Conservation (phyloP, 2,888 invertebrate species). For the Lycaena phlaeas region DNA sequence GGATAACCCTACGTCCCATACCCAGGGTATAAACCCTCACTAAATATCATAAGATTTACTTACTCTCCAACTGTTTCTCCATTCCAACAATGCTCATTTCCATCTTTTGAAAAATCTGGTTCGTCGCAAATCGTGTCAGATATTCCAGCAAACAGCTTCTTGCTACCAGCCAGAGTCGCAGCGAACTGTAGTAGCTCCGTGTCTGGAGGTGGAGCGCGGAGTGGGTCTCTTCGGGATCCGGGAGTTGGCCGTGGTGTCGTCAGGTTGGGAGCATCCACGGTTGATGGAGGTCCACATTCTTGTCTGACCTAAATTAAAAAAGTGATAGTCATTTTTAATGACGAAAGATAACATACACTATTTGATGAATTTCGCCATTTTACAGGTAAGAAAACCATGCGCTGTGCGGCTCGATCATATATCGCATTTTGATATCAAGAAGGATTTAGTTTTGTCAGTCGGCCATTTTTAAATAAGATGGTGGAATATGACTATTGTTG, state of each 20-base stretch:
- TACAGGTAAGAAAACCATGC: too few species aligned
- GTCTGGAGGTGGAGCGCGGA: conserved; percentile 76
- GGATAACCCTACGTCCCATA: too few species aligned
- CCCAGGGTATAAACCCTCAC: too few species aligned
- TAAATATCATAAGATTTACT: too few species aligned
- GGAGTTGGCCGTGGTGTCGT: conserved; percentile 33
- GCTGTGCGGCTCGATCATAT: too few species aligned
- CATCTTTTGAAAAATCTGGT: conserved; percentile 76
- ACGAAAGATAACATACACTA: too few species aligned
- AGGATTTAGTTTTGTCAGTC: too few species aligned
- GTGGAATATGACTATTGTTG: too few species aligned
- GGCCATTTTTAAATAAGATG: too few species aligned
- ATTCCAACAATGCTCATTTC: conserved; percentile 86
- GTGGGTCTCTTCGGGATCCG: conserved; percentile 43
- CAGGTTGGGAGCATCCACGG: conserved; percentile 33
- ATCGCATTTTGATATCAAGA: too few species aligned
- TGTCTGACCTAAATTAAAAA: conserved; percentile 42
- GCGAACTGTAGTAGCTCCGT: conserved; percentile 65
- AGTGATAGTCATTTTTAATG: too few species aligned
- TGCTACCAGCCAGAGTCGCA: conserved; percentile 78
- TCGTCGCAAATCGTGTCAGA: conserved; percentile 87
- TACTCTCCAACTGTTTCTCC: conserved; percentile 83
- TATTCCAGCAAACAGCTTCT: conserved; percentile 87
- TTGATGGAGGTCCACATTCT: conserved; percentile 55
- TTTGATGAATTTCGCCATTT: too few species aligned